Conservation (phyloP, 2,797 vertebrate species). For the Sebastolobus alascanus region DNA sequence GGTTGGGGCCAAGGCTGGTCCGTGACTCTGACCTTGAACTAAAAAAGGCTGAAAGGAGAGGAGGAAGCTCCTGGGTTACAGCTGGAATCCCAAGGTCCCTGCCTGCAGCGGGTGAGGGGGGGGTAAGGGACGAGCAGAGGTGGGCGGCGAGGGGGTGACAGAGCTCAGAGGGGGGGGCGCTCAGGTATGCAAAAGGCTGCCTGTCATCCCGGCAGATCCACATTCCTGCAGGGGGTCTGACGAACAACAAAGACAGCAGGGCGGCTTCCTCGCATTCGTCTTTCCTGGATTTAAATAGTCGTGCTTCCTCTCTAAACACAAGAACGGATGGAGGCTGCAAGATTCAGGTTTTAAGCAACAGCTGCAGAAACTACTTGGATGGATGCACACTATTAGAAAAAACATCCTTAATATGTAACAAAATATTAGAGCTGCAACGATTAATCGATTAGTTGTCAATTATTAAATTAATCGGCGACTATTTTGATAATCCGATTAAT, state of each 20-base stretch:
- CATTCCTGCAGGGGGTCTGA: constrained; percentile 82
- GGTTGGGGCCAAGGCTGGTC: constrained; percentile 63
- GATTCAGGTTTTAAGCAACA: constrained; percentile 56
- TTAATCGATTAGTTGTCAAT: too few species aligned
- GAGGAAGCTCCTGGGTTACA: constrained; percentile 85
- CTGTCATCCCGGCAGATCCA: constrained; percentile 74
- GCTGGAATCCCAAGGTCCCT: constrained; percentile 89
- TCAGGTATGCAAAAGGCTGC: constrained; percentile 88
- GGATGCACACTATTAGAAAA: constrained; percentile 42
- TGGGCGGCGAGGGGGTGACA: constrained; percentile 58
- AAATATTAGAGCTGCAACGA: neutral
- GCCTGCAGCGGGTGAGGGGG: constrained; percentile 63
- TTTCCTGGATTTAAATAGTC: constrained; percentile 80
- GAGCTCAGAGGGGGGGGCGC: constrained; percentile 49
- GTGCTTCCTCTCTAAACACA: constrained; percentile 59
- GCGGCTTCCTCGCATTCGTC: constrained; percentile 61
- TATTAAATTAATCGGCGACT: too few species aligned
- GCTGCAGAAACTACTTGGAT: constrained; percentile 46
- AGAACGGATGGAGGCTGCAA: constrained; percentile 31
- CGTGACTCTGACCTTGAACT: constrained; percentile 83
- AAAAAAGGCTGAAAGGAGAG: constrained; percentile 83
- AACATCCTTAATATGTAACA: constrained; percentile 38
- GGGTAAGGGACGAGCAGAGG: constrained; percentile 72
- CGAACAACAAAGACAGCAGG: constrained; percentile 80
- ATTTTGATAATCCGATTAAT: too few species aligned